Evolutionary conservation across 2,888 invertebrate species (phyloP), one percentile per base, ranked within the genome.

Genomic region (Eristalis pertinax): DNA sequence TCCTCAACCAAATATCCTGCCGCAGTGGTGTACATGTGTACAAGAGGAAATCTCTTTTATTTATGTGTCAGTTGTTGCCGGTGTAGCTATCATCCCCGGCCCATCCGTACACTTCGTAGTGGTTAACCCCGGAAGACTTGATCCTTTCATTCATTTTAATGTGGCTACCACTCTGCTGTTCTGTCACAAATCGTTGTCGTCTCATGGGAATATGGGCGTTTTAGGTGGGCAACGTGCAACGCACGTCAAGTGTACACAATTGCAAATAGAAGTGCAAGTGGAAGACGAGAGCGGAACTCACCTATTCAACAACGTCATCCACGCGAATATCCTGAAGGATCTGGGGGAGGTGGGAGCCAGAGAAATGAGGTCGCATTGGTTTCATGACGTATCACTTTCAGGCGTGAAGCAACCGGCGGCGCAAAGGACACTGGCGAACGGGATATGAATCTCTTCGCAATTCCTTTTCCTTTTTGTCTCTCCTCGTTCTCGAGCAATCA

Each of bases 71-170:
- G 68, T 68, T 81, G 67, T 19, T 80, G 38, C 58, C 74, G 78
- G 63, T 68, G 56, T 60, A 50, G 70, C 26, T 50, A 50, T 78
- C 73, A 69, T 69, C 58, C 63, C 35, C 32, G 43, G 22, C 50
- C 50, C 69, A 62, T 26, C 72, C 38, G 50, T 78, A 50, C 60
- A 68, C 65, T 73, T 73, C 64, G 32, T 75, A 83, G 85, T 82
- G 86, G 86, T 83, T 79, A 83, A 86, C 86, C 86, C 86, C 86
- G 86, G 86, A 86, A 86, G 86, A 83, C 75, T 78, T 78, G 35
- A 86, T 78, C 78, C 72, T 75, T 83, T 79, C 72, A 86, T 86
- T 41, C 63, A 72, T 78, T 86, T 86, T 75, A 75, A 86, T 83
- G 72, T 50, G 72, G 32, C 78, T 62, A 62, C 24, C 82, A 63